Conservation (phyloP, 2,888 invertebrate species). For the Linyphia triangularis region DNA sequence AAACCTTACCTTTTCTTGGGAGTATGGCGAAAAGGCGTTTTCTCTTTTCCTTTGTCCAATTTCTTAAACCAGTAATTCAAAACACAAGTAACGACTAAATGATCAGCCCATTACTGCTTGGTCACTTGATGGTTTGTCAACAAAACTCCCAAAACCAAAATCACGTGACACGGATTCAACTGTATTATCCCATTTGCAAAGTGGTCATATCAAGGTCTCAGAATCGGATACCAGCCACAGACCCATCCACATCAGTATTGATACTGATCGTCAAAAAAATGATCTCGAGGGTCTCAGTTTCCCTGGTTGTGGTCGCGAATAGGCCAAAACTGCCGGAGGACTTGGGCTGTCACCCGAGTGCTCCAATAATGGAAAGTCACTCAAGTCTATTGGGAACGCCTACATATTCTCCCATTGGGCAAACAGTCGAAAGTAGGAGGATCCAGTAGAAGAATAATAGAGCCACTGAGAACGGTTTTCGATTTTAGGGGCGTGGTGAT, state of each 20-base stretch:
- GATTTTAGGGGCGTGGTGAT: background rate
- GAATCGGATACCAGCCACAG: background rate
- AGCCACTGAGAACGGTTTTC: constrained; percentile 43
- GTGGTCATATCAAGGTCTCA: background rate
- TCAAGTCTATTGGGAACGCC: constrained; percentile 27
- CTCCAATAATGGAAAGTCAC: constrained; percentile 46
- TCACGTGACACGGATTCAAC: constrained; percentile 17
- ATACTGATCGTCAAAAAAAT: constrained; percentile 6
- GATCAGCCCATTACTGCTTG: constrained; percentile 53
- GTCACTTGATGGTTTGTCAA: constrained; percentile 13
- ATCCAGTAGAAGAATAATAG: background rate
- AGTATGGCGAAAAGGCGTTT: background rate
- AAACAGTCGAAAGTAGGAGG: background rate
- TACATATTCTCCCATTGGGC: constrained; percentile 7
- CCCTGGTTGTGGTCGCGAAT: constrained; percentile 64
- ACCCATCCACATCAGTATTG: background rate
- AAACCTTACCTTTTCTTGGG: constrained; percentile 9
- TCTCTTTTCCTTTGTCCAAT: background rate
- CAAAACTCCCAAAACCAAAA: constrained; percentile 2
- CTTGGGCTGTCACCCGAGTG: constrained; percentile 65
- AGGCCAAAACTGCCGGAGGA: constrained; percentile 73
- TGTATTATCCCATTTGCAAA: background rate
- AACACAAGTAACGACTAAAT: background rate
- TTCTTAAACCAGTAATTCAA: no score
- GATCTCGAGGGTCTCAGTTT: constrained; percentile 17